Conservation (phyloP, 2,113 vertebrate species). For the Boulengeromyrus knoepffleri region DNA sequence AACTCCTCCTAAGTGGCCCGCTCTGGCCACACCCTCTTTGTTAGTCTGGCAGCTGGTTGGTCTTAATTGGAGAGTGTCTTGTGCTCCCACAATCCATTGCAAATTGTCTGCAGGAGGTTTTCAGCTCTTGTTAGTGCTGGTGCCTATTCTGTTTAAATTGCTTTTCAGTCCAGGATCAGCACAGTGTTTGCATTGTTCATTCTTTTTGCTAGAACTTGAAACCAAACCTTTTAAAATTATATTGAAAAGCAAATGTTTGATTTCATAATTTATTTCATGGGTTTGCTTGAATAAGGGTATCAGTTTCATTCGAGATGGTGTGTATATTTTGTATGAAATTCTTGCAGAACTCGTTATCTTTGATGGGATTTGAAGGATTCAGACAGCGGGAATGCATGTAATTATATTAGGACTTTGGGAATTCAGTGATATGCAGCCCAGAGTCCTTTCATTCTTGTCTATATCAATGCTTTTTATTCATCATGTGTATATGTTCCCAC, state of each 20-base stretch:
- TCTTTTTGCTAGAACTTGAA: neutral
- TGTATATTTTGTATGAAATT: constrained; percentile 20
- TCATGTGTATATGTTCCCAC: constrained; percentile 30
- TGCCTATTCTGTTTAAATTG: neutral
- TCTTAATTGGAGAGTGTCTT: constrained; percentile 7
- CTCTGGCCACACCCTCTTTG: constrained; percentile 7
- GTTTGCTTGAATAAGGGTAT: neutral
- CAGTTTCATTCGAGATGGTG: neutral
- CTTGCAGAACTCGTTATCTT: constrained; percentile 37
- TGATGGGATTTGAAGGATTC: neutral
- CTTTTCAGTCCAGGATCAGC: neutral
- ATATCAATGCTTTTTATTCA: constrained; percentile 38
- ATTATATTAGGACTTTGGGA: constrained; percentile 28
- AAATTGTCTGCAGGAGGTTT: neutral
- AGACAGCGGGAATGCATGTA: constrained; percentile 36
- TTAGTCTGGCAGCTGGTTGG: neutral
- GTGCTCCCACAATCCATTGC: neutral
- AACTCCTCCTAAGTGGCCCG: neutral
- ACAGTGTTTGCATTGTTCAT: neutral
- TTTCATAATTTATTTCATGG: neutral
- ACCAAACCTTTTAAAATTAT: neutral
- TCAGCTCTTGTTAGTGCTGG: neutral
- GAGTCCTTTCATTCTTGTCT: constrained; percentile 32
- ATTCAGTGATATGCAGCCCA: constrained; percentile 29
- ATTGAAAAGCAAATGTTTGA: neutral